Conservation (phyloP, 2,797 vertebrate species). For the Sebastes trivittatus region DNA sequence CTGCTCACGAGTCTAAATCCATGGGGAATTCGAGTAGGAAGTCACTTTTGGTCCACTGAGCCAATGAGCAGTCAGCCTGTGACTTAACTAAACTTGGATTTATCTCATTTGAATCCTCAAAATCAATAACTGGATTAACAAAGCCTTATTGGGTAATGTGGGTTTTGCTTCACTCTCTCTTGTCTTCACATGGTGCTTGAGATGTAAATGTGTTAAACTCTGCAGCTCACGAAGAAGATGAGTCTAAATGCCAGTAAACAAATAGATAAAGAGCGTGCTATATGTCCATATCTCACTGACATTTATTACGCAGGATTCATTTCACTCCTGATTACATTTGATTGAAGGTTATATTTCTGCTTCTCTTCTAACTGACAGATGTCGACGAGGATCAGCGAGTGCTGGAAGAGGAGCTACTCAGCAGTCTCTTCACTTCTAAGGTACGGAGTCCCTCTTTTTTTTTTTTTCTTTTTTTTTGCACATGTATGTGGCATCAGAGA, state of each 20-base stretch:
- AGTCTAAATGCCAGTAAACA: background rate
- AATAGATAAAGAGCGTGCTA: background rate
- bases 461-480: background rate
- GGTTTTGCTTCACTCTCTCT: background rate
- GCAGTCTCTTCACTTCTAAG: constrained; percentile 91
- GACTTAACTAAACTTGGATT: background rate
- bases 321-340: background rate
- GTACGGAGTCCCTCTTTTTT: constrained; percentile 66
- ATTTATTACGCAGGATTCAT: background rate
- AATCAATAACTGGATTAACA: background rate
- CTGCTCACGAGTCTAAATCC: background rate
- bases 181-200: background rate
- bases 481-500: constrained; percentile 51
- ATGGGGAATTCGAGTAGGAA: background rate
- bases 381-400: constrained; percentile 89
- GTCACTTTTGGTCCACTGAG: background rate
- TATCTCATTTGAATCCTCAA: background rate
- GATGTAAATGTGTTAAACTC: background rate
- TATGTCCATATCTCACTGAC: background rate
- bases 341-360: background rate
- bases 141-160: background rate
- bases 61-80: background rate
- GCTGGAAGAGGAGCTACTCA: constrained; percentile 90
- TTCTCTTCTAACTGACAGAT: constrained; percentile 78
- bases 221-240: background rate